Evolutionary conservation across 2,113 vertebrate genomes (phyloP), one percentile per base, ranked within the genome.

Genomic region (Mormyrus lacerda): DNA sequence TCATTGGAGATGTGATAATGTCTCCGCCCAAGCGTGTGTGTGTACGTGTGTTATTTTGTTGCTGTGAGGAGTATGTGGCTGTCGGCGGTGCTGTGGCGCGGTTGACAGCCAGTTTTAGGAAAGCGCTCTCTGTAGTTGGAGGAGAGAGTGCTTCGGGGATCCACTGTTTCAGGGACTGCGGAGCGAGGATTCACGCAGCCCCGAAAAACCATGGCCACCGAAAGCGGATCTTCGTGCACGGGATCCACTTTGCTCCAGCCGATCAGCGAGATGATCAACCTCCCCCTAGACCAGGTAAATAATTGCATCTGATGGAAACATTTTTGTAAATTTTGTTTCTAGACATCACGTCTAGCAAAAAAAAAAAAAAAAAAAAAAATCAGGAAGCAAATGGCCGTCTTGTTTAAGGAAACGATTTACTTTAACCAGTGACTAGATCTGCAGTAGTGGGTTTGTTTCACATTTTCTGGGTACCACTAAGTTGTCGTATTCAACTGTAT

Each of bases 241-340:
- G 98, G 98, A 93, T 98, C 97, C 93, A 97, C 96, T 93, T 94
- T 99, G 92, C 93, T 99, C 94, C 96, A 97, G 95, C 98, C 98
- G 76, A 97, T 99, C 93, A 98, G 98, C 95, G 95, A 97, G 90
- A 97, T 97, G 58, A 96, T 98, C 92, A 97, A 96, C 91, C 96
- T 99, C 90, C 97, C 98, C 27, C 94, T 99, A 90, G 98, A 99
- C 93, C 97, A 98, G 98, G 97, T 98, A 97, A 91, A 94, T 48
- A 90, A 7, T 39, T 50, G 35, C 24, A 4, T 76, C 44, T 87
- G 10, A 48, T 69, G n/a, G 17, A 35, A 85, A 73, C n/a, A n/a
- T 50, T 47, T 31, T 47, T 24, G 17, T 44, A 4, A 87, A 50
- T 24, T 35, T 15, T 82, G 7, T 51, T 73, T 88, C 35, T 21